Evolutionary conservation across 2,888 invertebrate genomes (phyloP), one percentile per base, ranked within the genome.

Genomic region (Eupithecia subfuscata): DNA sequence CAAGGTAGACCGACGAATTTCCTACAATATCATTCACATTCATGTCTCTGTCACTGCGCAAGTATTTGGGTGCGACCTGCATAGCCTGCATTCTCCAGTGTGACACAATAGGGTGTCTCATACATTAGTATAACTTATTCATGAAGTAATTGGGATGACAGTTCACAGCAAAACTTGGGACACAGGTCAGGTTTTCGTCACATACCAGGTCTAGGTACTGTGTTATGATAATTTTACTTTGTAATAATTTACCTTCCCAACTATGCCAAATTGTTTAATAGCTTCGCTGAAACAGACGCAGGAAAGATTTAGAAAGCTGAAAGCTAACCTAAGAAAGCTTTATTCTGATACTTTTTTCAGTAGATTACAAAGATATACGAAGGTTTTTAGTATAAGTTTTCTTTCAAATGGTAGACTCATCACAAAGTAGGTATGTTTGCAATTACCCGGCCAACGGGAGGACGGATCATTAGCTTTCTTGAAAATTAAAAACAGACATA

Each of bases 21-120:
- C 25, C 68, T 25, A 45, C 40, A 67, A 14, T 68, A 25, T 43
- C 25, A 65, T 64, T 74, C 52, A 30, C 12, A 64, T 70, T 74
- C 43, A 52, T 37, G 52, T 48, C 63, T 70, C 80, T 84, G 89
- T 88, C 85, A 88, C 82, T 81, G 82, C 75, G 75, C 82, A 88
- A 86, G 91, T 90, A 91, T 92, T 89, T 86, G 87, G 91, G 90
- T 84, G 90, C 83, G 88, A 84, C 80, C 73, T 79, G 72, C 84
- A 83, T 85, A 85, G 65, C 88, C 84, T 84, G 86, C 82, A 75
- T 79, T 75, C 84, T 85, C 87, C 85, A 83, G 86, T 81, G 69
- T 79, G 78, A 74, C 80, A 84, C 84, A 85, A 85, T 84, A 77
- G 81, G 80, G 81, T 71, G 79, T 80, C 77, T 75, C 74, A 78